Evolutionary conservation across 2,113 vertebrate species (phyloP).

Genomic region (Crotalus tigris): DNA sequence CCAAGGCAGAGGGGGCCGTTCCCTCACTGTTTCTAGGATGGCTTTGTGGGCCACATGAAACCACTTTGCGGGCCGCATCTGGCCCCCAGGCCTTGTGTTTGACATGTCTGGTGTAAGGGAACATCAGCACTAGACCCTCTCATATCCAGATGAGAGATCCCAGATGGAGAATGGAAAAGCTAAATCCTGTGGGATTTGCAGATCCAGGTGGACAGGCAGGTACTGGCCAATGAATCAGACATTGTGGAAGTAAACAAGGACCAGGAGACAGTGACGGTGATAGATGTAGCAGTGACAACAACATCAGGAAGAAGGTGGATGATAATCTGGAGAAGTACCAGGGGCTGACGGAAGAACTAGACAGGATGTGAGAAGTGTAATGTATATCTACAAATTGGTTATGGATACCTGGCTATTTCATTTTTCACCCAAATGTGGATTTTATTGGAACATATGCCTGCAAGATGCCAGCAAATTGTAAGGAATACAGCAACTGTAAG

Average conservation of each 20-base stretch:
- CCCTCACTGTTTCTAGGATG: too few relatives aligned
- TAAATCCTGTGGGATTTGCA: neutral
- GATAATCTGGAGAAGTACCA: neutral
- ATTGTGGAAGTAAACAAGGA: neutral
- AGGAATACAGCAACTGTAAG: neutral
- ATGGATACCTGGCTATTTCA: neutral
- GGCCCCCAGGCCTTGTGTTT: too few relatives aligned
- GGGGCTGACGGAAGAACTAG: neutral
- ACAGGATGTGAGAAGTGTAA: neutral
- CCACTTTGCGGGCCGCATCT: too few relatives aligned
- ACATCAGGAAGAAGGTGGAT: neutral
- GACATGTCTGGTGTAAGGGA: too few relatives aligned
- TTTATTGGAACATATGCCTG: constrained; percentile 2
- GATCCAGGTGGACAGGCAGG: neutral
- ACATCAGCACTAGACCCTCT: neutral
- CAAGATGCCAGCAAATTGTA: neutral
- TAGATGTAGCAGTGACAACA: neutral
- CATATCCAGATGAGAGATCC: neutral
- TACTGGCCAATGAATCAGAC: neutral
- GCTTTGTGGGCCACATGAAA: too few relatives aligned
- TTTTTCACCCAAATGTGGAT: constrained; percentile 16
- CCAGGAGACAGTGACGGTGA: neutral
- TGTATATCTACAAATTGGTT: constrained; percentile 13
- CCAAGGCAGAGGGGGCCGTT: too few relatives aligned
- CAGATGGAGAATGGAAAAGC: neutral